Evolutionary conservation across 2,113 vertebrate species (phyloP), one percentile per base, ranked within the genome.

Genomic region (Platysteira castanea): DNA sequence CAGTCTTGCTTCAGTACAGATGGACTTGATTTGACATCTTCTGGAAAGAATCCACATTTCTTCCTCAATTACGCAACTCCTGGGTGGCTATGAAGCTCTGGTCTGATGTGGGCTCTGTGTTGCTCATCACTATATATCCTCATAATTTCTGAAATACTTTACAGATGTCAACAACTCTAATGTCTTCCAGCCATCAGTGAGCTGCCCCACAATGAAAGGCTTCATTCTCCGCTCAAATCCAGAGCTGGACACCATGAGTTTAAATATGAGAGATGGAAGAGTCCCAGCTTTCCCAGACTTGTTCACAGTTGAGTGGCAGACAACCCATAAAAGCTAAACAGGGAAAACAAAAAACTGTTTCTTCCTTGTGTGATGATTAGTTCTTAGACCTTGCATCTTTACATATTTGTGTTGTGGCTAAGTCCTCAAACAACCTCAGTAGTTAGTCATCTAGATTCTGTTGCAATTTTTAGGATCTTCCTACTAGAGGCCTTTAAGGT

Each of bases 21-120:
- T 69, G 91, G 94, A 69, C 70, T 85, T 74, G 63, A 85, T 93
- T 94, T 96, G 82, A 97, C 75, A 94, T 94, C 65, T 60, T 82
- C 53, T 95, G 93, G 95, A 95, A 96, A 83, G 84, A 94, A 94
- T 96, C 87, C 77, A 73, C 11, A 3, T 59, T 74, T 73, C 78
- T 79, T 95, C 84, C 61, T 91, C 87, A 85, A 27, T 94, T 93
- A 88, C 1, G 5, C 84, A 96, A 83, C 78, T 91, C 67, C 78
- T 93, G 89, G 54, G 75, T 93, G 89, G 79, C 84, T 88, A 26
- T 54, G 82, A 85, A 87, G 59, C 50, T 76, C 50, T 63, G 17
- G 47, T 93, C 87, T 91, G 74, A 87, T 95, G 78, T 86, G 78
- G 90, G 39, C 84, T 93, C 69, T 70, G 17, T 93, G 50, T 79